Evolutionary conservation across 2,113 vertebrate species (phyloP).

Genomic region (Tylochromis polylepis): DNA sequence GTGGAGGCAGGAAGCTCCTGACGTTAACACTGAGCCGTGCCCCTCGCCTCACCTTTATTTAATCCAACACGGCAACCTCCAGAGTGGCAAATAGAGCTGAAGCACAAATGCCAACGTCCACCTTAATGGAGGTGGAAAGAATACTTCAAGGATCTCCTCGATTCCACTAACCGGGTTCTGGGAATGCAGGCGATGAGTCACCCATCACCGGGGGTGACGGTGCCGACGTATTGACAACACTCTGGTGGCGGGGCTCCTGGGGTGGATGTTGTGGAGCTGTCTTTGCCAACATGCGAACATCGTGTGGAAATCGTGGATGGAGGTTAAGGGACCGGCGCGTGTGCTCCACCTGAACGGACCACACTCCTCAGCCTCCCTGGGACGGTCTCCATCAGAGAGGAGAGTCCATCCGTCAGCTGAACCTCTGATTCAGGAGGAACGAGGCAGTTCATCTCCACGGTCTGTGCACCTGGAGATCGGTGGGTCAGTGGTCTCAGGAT

Average conservation of each 20-base stretch:
- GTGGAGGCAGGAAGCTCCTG: not conserved
- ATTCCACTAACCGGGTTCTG: not conserved
- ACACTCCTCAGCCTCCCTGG: not conserved
- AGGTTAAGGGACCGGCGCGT: not conserved
- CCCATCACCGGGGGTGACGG: not conserved
- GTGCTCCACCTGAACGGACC: not conserved
- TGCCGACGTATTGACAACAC: not conserved
- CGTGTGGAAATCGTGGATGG: not conserved
- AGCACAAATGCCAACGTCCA: accelerated
- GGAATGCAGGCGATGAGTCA: not conserved
- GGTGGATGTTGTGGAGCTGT: not conserved
- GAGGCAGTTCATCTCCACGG: accelerated
- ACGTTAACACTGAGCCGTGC: not conserved
- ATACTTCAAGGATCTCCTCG: not conserved
- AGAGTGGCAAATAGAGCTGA: accelerated
- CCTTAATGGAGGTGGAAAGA: not conserved
- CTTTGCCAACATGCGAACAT: not conserved
- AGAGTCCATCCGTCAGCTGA: too few relatives aligned
- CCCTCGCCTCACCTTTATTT: not conserved
- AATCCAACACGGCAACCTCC: not conserved
- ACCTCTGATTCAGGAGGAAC: accelerated
- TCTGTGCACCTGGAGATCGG: not conserved
- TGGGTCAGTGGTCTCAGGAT: too few relatives aligned
- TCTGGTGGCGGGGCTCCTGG: not conserved
- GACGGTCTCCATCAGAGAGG: not conserved